These are phyloP conservation scores for Brachionus manjavacas DNA, from an alignment of 1,140 invertebrate species.

Conservation along the genomic window DNA sequence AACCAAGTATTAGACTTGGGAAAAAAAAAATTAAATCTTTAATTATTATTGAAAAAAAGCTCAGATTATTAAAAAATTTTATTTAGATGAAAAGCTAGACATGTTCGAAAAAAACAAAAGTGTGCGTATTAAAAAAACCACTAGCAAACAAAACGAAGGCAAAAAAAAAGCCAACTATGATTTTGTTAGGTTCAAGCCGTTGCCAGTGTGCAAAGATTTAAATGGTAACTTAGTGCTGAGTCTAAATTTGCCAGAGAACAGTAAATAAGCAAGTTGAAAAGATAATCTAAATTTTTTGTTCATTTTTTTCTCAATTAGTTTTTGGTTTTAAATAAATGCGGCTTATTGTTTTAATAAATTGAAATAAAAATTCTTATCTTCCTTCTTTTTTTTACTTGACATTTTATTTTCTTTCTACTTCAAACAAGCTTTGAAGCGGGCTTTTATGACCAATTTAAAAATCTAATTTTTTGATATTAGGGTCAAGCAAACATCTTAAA, in stretches of 20 bases:
- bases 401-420: not conserved
- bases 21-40: no score
- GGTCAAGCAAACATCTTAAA: conserved; percentile 11
- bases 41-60: no score
- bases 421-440: not conserved
- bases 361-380: not conserved
- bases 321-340: not conserved
- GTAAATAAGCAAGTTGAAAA: not conserved
- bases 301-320: not conserved
- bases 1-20: no score
- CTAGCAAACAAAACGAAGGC: not conserved
- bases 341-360: not conserved
- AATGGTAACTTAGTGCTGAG: conserved; percentile 21
- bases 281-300: not conserved
- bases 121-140: not conserved
- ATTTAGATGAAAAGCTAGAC: not conserved
- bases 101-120: not conserved
- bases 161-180: not conserved
- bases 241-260: conserved; percentile 13
- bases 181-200: conserved; percentile 1
- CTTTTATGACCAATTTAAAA: not conserved
- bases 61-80: not conserved
- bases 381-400: not conserved
- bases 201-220: conserved; percentile 26
- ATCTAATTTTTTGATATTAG: not conserved